Conservation (phyloP, 2,797 vertebrate genomes). For the Etheostoma nigrum region DNA sequence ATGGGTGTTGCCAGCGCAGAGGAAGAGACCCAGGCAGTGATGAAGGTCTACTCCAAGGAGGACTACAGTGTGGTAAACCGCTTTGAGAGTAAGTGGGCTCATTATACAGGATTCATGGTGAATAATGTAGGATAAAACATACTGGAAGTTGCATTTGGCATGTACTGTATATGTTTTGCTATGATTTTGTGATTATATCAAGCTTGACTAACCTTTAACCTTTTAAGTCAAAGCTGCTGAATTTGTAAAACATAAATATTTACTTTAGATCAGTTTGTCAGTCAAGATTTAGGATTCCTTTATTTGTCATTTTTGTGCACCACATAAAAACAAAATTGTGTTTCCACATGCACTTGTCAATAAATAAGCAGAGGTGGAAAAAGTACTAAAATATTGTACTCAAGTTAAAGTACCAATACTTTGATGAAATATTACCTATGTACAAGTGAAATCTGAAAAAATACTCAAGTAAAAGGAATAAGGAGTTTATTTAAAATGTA, state of each 20-base stretch:
- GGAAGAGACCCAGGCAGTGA: slow-evolving; percentile 98
- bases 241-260: slow-evolving; percentile 1
- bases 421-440: too few species aligned
- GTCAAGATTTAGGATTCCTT: too few species aligned
- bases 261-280: background rate
- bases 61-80: slow-evolving; percentile 99
- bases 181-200: slow-evolving; percentile 1
- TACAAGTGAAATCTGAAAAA: too few species aligned
- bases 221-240: background rate
- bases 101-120: slow-evolving; percentile 9
- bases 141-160: background rate
- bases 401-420: too few species aligned
- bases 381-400: too few species aligned
- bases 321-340: too few species aligned
- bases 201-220: background rate
- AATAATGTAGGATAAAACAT: slow-evolving; percentile 4
- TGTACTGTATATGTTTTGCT: background rate
- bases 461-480: too few species aligned
- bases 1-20: slow-evolving; percentile 96
- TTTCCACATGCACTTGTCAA: too few species aligned
- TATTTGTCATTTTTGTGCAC: too few species aligned
- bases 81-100: slow-evolving; percentile 94
- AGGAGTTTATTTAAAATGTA: too few species aligned
- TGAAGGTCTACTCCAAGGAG: slow-evolving; percentile 99
- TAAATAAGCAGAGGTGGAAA: too few species aligned